Evolutionary conservation across 2,797 vertebrate species (phyloP).

Genomic region (Peromyscus aztecus): DNA sequence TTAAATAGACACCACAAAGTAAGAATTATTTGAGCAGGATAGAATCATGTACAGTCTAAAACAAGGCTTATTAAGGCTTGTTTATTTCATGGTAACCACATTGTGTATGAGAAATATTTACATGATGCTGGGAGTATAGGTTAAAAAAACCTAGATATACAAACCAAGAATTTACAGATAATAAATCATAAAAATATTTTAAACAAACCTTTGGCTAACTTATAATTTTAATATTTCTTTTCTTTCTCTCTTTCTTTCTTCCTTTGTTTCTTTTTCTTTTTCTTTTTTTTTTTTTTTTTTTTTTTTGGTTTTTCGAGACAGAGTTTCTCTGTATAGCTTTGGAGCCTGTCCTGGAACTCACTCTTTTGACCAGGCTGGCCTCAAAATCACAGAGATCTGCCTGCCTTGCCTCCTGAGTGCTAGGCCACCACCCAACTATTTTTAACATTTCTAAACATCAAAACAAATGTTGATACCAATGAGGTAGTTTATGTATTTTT

Average conservation of each 20-base stretch:
- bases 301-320: too few relatives aligned
- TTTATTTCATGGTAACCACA: neutral
- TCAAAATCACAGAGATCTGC: too few relatives aligned
- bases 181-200: neutral
- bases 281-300: too few relatives aligned
- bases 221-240: neutral
- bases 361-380: too few relatives aligned
- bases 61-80: neutral
- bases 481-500: neutral
- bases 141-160: neutral
- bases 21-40: constrained; percentile 3
- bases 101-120: neutral
- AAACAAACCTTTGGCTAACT: neutral
- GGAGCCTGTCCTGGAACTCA: too few relatives aligned
- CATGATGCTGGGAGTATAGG: too few relatives aligned
- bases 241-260: too few relatives aligned
- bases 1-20: neutral
- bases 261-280: too few relatives aligned
- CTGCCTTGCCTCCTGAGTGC: too few relatives aligned
- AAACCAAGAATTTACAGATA: too few relatives aligned
- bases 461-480: neutral
- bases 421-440: neutral
- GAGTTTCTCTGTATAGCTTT: too few relatives aligned
- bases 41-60: neutral
- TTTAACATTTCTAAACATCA: neutral